A percentile compares a stretch with the other conserved stretches of the same genome.
Conservation (phyloP, 2,113 vertebrate species). For the Agapornis roseicollis region DNA sequence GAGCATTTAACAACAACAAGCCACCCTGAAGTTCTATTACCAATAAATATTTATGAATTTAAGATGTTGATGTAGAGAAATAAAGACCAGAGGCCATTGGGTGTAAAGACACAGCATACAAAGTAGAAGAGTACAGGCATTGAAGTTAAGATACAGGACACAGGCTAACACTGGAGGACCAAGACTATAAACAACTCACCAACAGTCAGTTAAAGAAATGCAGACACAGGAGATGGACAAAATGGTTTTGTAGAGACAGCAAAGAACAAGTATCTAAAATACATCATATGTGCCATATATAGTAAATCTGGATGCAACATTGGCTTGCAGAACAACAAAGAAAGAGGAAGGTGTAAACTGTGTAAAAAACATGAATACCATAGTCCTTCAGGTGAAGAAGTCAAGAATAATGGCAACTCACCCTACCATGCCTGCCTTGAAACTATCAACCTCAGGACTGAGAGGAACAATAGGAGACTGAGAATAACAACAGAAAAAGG, state of each 20-base stretch:
- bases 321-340: background rate
- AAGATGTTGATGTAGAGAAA: background rate
- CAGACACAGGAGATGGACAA: background rate
- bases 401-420: background rate
- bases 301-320: background rate
- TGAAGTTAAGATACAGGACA: background rate
- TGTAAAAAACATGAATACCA: background rate
- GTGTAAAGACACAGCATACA: background rate
- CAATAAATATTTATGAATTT: background rate
- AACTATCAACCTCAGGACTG: background rate
- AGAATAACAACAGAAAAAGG: background rate
- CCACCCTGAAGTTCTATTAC: slow-evolving; percentile 7
- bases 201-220: background rate
- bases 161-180: background rate
- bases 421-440: background rate
- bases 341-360: background rate
- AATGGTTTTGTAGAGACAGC: background rate
- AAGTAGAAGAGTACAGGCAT: background rate
- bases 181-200: background rate
- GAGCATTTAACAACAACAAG: slow-evolving; percentile 50
- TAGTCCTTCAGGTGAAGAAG: background rate
- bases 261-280: background rate
- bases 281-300: background rate
- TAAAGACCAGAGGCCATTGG: background rate
- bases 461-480: background rate